These are phyloP conservation scores for Epinotia bilunana DNA, from an alignment of 2,888 invertebrate species.

Conservation along the genomic window DNA sequence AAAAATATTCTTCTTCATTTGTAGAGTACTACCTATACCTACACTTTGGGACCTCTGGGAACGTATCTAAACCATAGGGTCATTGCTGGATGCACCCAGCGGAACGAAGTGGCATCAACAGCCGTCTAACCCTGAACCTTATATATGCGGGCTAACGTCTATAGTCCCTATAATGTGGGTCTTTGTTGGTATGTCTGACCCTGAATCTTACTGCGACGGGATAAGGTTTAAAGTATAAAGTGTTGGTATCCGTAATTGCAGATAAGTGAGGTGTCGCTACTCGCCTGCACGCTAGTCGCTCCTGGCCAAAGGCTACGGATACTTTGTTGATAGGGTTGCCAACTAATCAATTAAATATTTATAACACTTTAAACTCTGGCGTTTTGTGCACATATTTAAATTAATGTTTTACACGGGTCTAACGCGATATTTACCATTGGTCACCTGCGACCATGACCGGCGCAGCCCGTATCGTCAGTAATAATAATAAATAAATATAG, in stretches of 20 bases:
- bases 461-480: too few species aligned
- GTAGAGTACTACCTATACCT: too few species aligned
- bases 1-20: too few species aligned
- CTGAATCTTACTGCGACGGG: not conserved
- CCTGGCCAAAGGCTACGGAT: not conserved
- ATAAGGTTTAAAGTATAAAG: not conserved
- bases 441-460: too few species aligned
- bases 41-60: not conserved
- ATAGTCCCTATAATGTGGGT: not conserved
- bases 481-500: too few species aligned
- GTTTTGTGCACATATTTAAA: too few species aligned
- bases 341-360: not conserved
- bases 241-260: not conserved
- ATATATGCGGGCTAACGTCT: not conserved
- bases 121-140: not conserved
- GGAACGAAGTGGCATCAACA: conserved; percentile 22
- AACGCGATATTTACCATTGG: too few species aligned
- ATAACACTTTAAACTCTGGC: too few species aligned
- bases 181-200: not conserved
- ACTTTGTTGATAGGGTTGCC: conserved; percentile 19
- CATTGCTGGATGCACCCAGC: conserved; percentile 13
- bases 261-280: conserved; percentile 32
- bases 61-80: not conserved
- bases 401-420: too few species aligned
- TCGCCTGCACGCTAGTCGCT: conserved; percentile 14